Evolutionary conservation across 2,113 vertebrate genomes (phyloP), one percentile per base, ranked within the genome.

Genomic region (Trichomycterus rosablanca): DNA sequence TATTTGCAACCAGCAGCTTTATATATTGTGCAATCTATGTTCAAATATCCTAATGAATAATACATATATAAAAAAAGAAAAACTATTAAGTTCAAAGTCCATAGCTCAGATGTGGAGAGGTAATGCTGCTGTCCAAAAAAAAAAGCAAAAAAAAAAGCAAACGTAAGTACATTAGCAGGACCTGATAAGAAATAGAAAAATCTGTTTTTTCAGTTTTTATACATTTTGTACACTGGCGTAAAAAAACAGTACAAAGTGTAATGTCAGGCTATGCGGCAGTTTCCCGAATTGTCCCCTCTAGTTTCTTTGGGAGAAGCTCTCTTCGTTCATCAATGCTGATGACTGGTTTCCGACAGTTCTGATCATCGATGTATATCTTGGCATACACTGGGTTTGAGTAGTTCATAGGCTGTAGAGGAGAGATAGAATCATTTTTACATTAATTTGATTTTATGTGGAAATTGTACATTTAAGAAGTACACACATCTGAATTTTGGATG

Each of bases 291-390:
- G 90, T 93, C 82, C 92, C 93, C 86, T 97, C 94, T 85, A 96
- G 88, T 93, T 97, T 98, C 93, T 98, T 98, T 98, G 96, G 96
- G 91, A 98, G 95, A 78, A 98, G 92, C 91, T 97, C 96, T 95
- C 94, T 94, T 84, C 94, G 90, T 87, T 97, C 96, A 63, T 97
- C 94, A 59, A 93, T 91, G 74, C 90, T 97, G 89, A 89, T 91
- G 88, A 97, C 89, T 62, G 96, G 94, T 80, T 96, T 98, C 84
- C 92, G 91, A 89, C 95, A 97, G 79, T 94, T 93, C 77, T 95
- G 93, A 40, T 92, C 93, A 68, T 98, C 96, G 76, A 95, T 88
- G 72, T 96, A 97, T 74, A 97, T 89, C 83, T 97, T 98, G 84
- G 94, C 89, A 81, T 97, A 98, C 74, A 98, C 90, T n/a, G 96